Conservation (phyloP, 2,888 invertebrate species). For the Epinotia ramella region DNA sequence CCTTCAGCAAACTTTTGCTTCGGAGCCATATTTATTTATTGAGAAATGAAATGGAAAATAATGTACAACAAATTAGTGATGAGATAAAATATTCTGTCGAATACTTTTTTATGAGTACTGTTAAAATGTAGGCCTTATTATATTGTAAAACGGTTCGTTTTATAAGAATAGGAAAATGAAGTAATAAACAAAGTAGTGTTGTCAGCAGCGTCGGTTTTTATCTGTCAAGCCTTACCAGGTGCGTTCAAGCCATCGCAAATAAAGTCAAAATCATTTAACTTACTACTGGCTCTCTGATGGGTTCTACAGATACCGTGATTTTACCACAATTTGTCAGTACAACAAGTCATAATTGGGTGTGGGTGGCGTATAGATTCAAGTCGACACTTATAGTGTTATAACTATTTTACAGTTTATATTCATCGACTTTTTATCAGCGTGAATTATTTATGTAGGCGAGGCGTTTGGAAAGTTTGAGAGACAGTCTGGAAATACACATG, state of each 20-base stretch:
- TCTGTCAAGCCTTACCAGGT: not conserved
- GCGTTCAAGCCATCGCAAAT: not conserved
- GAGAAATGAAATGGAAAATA: not conserved
- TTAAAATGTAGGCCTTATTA: not conserved
- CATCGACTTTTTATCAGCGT: no score
- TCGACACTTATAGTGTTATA: no score
- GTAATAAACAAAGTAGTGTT: conserved; percentile 2
- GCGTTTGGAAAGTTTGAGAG: no score
- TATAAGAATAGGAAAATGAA: not conserved
- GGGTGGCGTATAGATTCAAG: no score
- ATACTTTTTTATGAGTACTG: not conserved
- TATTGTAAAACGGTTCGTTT: not conserved
- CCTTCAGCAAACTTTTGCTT: conserved; percentile 91
- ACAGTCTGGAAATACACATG: no score
- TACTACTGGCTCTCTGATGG: no score
- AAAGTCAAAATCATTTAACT: not conserved
- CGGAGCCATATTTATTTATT: conserved; percentile 81
- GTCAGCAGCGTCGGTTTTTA: not conserved
- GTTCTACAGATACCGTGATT: no score
- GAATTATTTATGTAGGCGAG: no score
- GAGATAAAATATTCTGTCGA: not conserved
- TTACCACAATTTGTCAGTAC: no score
- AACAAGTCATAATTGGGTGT: no score
- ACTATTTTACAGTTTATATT: no score
- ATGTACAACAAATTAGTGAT: not conserved